Base-by-base conservation (phyloP, 2,113 vertebrate species). In the Peucedramus taeniatus region DNA sequence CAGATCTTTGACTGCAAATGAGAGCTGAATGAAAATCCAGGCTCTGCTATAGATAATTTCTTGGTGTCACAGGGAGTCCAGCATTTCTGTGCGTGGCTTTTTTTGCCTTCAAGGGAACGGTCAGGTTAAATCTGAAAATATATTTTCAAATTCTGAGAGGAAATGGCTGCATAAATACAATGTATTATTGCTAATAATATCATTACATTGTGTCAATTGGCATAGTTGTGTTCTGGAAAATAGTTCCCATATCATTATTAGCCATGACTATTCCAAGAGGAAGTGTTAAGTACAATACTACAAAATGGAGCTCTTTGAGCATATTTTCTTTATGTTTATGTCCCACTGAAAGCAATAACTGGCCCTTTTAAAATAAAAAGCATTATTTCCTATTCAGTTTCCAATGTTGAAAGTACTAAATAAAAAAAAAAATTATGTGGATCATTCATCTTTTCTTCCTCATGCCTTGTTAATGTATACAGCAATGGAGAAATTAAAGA, bases 201-300 rank as follows among this genome's bases (percentile, higher is more conserved):
- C 27, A 8, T 37, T 86, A 37, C 18, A 12, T 19, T 68, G 27
- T 57, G 50, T 83, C 47, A 77, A 3, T 63, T 68, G 63, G 24
- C 39, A 37, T 7, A 76, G 42, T 53, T 78, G 31, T 65, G 45
- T 61, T 65, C 44, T 68, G 28, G 59, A 79, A 94, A 90, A 94
- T 30, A 89, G 86, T 88, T 94, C 42, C 65, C 50, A 53, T 87
- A 90, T 91, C 64, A 83, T 91, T 92, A 85, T 54, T 90, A 90
- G 61, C 51, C 56, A 21, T 81, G 74, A 71, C 24, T 92, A 83
- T 84, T 94, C 85, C 40, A 80, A 84, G 82, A 94, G 37, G 50
- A 90, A 92, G 72, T 35, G 15, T 63, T 84, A 79, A 88, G 33
- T 71, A 91, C 27, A 60, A 72, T 72, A 64, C 30, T 87, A 78